Base-by-base conservation (phyloP, 2,888 invertebrate species). In the Biston betularia region DNA sequence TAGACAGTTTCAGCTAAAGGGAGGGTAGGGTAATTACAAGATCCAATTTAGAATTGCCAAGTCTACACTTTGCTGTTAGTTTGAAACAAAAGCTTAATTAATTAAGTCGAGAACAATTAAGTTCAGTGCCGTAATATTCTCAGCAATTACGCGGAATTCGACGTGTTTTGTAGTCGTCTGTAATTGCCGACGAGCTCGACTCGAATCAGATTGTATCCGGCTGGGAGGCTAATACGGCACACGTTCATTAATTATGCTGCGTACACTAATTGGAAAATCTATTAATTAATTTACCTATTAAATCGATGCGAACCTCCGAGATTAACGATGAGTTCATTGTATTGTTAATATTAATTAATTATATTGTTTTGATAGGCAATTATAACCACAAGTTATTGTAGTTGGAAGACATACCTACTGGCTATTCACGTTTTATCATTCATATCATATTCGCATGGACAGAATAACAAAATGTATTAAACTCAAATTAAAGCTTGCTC, bases 81-180 rank as follows among this genome's bases (percentile, higher is more conserved):
- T 93, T 92, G 92, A 93, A 93, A 93, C 93, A 93, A 93, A 92
- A 93, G 92, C 93, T 93, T 93, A 93, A 93, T 93, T 93, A 93
- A 93, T 93, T 93, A 93, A 92, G 92, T 92, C 92, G 91, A 91
- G 92, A 93, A 93, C 93, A 93, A 93, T 93, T 93, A 93, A 93
- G 92, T 90, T 92, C 90, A 89, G 86, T 89, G 91, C 89, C 89
- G 90, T 92, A 92, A 92, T 92, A 93, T 92, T 93, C 92, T 89
- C 93, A 90, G 91, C 89, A 92, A 92, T 93, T 92, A 93, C 89
- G 89, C 84, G 89, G 92, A 89, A 92, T 92, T 90, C 89, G 88
- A 89, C 88, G 89, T 90, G 89, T 93, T 93, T 92, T 90, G 92
- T 90, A 89, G 89, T 88, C 87, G 86, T 83, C 79, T 82, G 88